Conservation (phyloP, 2,797 vertebrate genomes). For the Antennarius maculatus region DNA sequence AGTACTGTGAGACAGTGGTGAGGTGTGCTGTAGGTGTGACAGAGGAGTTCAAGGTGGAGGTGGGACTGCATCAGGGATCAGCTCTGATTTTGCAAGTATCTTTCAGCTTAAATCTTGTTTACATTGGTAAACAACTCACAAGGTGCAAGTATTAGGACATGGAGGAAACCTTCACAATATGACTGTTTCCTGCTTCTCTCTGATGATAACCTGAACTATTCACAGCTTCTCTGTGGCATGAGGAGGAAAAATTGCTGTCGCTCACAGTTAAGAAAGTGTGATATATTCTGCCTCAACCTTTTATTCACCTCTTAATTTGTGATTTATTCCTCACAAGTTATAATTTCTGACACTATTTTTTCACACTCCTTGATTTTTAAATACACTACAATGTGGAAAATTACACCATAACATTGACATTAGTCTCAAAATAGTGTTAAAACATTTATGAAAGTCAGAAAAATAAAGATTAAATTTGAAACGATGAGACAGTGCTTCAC, state of each 20-base stretch:
- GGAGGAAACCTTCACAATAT: too few species aligned
- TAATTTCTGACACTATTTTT: constrained; percentile 38
- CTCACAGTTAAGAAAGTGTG: constrained; percentile 45
- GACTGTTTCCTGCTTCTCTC: constrained; percentile 29
- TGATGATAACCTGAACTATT: constrained; percentile 58
- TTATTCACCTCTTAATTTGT: constrained; percentile 32
- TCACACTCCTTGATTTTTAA: background rate
- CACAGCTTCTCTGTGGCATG: constrained; percentile 26
- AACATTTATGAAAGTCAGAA: constrained; percentile 10
- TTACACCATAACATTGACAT: background rate
- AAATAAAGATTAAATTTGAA: constrained; percentile 8
- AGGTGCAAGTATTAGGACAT: constrained; percentile 16
- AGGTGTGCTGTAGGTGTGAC: too few species aligned
- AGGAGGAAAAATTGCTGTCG: constrained; percentile 3
- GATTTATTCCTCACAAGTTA: constrained; percentile 33
- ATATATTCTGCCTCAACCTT: constrained; percentile 24
- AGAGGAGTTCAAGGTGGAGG: too few species aligned
- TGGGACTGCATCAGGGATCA: too few species aligned
- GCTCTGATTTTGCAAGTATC: background rate
- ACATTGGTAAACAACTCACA: background rate
- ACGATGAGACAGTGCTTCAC: background rate
- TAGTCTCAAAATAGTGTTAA: constrained; percentile 6
- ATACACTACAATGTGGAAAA: background rate
- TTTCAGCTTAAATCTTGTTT: constrained; percentile 7
- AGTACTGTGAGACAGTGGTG: too few species aligned